Evolutionary conservation across 2,888 invertebrate genomes (phyloP).

Genomic region (Orthosia incerta): DNA sequence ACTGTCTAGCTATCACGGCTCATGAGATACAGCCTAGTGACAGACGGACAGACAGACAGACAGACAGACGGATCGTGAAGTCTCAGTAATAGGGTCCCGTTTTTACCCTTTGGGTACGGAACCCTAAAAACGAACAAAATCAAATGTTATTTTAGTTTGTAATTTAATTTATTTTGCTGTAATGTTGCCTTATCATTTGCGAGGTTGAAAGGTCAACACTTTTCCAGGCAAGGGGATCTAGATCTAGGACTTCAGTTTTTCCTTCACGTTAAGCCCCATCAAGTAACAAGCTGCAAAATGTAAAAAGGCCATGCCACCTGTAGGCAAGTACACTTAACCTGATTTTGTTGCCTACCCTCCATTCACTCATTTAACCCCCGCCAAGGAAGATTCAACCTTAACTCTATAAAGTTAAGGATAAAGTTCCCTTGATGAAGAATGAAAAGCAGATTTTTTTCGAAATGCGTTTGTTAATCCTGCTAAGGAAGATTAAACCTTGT

Average conservation of each 20-base stretch:
- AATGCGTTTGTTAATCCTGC: conserved; percentile 13
- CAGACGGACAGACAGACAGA: too few relatives aligned
- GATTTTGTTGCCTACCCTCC: conserved; percentile 47
- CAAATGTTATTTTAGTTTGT: too few relatives aligned
- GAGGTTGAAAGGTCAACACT: too few relatives aligned
- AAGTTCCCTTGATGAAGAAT: not conserved
- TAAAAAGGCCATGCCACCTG: conserved; percentile 71
- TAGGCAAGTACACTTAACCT: conserved; percentile 70
- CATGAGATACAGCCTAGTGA: too few relatives aligned
- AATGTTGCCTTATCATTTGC: too few relatives aligned
- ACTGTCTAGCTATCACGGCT: too few relatives aligned
- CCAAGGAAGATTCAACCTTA: conserved; percentile 41
- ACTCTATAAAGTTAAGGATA: not conserved
- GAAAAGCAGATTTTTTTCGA: conserved; percentile 20
- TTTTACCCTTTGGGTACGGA: too few relatives aligned
- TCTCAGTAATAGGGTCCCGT: too few relatives aligned
- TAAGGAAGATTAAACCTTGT: conserved; percentile 39
- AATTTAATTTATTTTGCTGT: too few relatives aligned
- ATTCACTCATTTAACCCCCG: conserved; percentile 36
- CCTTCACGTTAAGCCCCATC: conserved; percentile 55
- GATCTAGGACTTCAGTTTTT: conserved; percentile 45
- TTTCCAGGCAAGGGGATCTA: conserved; percentile 25
- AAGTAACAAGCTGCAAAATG: conserved; percentile 61
- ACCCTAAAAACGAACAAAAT: too few relatives aligned
- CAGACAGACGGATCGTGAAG: too few relatives aligned